phyloP scores from a whole-genome alignment of 2,797 vertebrate species.

The Harpagifer antarcticus region DNA sequence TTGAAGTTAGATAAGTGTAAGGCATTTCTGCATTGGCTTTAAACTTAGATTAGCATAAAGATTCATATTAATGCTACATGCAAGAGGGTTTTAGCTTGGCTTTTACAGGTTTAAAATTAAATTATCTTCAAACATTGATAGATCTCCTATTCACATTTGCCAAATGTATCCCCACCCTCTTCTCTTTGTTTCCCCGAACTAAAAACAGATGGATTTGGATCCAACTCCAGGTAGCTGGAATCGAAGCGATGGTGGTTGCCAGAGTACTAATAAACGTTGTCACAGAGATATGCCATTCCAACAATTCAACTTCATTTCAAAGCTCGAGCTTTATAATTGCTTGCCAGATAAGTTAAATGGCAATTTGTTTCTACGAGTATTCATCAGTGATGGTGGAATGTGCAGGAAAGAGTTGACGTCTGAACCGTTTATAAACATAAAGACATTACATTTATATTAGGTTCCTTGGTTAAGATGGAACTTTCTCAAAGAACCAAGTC shows the following conservation, averaged over 20 bases:
- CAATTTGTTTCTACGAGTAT: constrained; percentile 1
- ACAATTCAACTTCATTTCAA: constrained; percentile 23
- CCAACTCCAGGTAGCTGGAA: not conserved
- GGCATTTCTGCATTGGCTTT: no score
- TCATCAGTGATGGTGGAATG: constrained; percentile 15
- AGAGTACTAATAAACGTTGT: constrained; percentile 19
- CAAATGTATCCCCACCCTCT: not conserved
- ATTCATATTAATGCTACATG: not conserved
- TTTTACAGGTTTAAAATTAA: not conserved
- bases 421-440: constrained; percentile 21
- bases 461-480: not conserved
- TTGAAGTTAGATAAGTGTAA: no score
- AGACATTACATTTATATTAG: not conserved
- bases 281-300: constrained; percentile 29
- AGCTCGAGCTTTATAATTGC: constrained; percentile 17
- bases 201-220: constrained; percentile 22
- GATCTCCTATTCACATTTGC: not conserved
- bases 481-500: constrained; percentile 43
- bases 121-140: no score
- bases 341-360: constrained; percentile 32
- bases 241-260: constrained; percentile 15
- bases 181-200: not conserved
- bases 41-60: not conserved
- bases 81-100: not conserved
- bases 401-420: not conserved